phyloP scores from a whole-genome alignment of 2,888 invertebrate species.

The Lordiphosa fenestrarum region DNA sequence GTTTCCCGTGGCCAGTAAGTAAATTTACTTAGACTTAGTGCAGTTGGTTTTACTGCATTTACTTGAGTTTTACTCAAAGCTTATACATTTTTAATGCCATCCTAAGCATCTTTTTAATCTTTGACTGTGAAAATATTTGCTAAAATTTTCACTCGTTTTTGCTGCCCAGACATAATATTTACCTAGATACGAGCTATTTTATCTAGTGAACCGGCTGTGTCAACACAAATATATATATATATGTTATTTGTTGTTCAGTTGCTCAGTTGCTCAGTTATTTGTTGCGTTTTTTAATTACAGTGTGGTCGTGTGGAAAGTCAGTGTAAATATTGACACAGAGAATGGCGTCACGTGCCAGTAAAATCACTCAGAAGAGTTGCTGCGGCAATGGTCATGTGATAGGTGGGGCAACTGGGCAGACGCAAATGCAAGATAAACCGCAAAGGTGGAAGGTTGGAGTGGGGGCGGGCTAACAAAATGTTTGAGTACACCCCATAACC shows the following conservation, averaged over 20 bases:
- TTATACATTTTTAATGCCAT: no score
- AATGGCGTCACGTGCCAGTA: constrained; percentile 57
- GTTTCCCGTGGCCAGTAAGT: no score
- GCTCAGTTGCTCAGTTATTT: constrained; percentile 32
- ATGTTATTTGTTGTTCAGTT: constrained; percentile 10
- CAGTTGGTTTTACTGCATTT: no score
- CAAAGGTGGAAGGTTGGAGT: constrained; percentile 13
- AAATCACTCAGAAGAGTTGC: constrained; percentile 34
- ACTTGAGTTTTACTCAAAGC: no score
- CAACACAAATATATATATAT: constrained; percentile 42
- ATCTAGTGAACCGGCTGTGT: constrained; percentile 54
- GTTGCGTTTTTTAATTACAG: constrained; percentile 57
- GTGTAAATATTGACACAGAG: constrained; percentile 45
- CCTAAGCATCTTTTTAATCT: no score
- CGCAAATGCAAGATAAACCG: constrained; percentile 49
- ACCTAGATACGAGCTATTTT: constrained; percentile 29
- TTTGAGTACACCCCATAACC: constrained; percentile 10
- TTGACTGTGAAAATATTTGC: constrained; percentile 1
- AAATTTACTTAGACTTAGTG: no score
- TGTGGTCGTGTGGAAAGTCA: constrained; percentile 31
- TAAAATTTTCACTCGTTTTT: constrained; percentile 6
- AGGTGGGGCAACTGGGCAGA: constrained; percentile 30
- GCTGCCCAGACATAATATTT: constrained; percentile 30
- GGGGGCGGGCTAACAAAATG: constrained; percentile 17
- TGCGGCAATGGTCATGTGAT: constrained; percentile 60